Base-by-base conservation (phyloP, 2,888 invertebrate species). In the Minunthozetes semirufus region DNA sequence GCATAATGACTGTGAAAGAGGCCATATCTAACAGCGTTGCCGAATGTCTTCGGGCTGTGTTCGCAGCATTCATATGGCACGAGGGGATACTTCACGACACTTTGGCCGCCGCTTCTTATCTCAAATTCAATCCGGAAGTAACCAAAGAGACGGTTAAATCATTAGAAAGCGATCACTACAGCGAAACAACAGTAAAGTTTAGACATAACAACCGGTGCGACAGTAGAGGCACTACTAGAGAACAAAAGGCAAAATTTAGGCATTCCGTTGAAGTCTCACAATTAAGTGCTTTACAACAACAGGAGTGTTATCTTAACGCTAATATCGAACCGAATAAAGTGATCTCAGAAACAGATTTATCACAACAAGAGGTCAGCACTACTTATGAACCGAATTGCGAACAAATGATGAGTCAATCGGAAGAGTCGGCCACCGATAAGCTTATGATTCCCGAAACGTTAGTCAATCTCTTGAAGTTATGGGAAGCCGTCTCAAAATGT, bases 21-120 rank as follows among this genome's bases (percentile, higher is more conserved):
- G 96, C 95, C 0, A 87, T 94, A 82, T 92, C 94, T 78, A 94
- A 95, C 0, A 92, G 94, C 0, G 90, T 94, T 73, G 94, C 94
- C 0, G 94, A 96, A 83, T 91, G 93, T 79, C 84, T 95, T 27
- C 85, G 98, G n/a, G 92, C 95, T 0, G 92, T 95, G 6, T 98
- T 98, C 83, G 96, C 97, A 0, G 94, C 97, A 0, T 89, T 97
- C 80, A 85, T 98, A 0, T 98, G 97, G 96, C 97, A 98, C 82
- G 96, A 97, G 85, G 93, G 95, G 17, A 89, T 97, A 68, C 95
- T 97, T 0, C 95, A 96, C 82, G 97, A 98, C 82, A 95, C 97
- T 8, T 97, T 98, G 89, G 95, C 97, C 0, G 96, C 95, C 82
- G 94, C 97, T 0, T 93, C 96, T 0, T 98, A 94, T 82, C 86